Evolutionary conservation across 2,888 invertebrate genomes (phyloP), one percentile per base, ranked within the genome.

Genomic region (Myathropa florea): DNA sequence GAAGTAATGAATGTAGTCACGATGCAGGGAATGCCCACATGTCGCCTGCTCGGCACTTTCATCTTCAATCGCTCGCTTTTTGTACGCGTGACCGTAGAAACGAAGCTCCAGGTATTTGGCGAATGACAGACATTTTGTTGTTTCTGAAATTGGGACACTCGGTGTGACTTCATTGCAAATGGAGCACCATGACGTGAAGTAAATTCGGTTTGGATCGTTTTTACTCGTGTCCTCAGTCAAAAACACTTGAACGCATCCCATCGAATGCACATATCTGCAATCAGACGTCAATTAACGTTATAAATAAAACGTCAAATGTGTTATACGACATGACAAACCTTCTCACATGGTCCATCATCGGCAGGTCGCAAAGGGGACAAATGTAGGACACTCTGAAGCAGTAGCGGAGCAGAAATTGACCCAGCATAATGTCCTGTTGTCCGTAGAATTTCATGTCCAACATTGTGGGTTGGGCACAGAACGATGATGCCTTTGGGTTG

Each of bases 381-480:
- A 95, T 95, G 92, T 97, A 98, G 1, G 96, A 95, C 7, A 95
- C 94, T 79, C 97, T 95, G 92, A 98, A 97, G 92, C 98, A 99
- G 91, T 98, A 98, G 79, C 96, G 95, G 91, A 98, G 97, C 60
- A 99, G 94, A 91, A 99, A 99, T 87, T 96, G 96, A 39, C 99
- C 99, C 60, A 99, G 93, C 0, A 98, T 97, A 89, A 99, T 98
- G 92, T 99, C 99, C 91, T 98, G 97, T 24, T 96, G 95, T 0
- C 98, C 98, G 92, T 99, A 99, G 93, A 98, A 97, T 90, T 97
- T 97, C 98, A 99, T 99, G 75, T 93, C 92, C 73, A 93, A 82
- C 59, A 93, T 83, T 24, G 91, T 91, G 7, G 93, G 93, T 36
- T 91, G 90, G 9, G 92, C 92, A 87, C 93, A 93, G 88, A 93